Evolutionary conservation across 1,140 invertebrate species (phyloP).

Genomic region (Propsilocerus akamusi): DNA sequence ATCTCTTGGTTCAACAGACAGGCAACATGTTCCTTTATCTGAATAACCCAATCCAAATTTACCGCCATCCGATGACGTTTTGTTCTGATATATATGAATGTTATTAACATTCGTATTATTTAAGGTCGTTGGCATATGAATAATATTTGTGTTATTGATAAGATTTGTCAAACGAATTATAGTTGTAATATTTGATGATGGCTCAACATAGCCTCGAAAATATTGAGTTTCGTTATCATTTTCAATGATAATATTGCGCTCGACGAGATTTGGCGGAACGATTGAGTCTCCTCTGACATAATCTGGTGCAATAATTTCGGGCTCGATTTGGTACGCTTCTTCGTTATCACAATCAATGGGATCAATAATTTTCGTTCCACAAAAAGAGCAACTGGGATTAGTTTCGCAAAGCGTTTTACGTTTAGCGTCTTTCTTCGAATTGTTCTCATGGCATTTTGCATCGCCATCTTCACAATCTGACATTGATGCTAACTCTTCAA

Average conservation of each 20-base stretch:
- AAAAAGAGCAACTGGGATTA: no score
- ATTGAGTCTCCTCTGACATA: no score
- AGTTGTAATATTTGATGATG: conserved; percentile 14
- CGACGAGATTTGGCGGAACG: neutral
- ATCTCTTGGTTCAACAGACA: conserved; percentile 9
- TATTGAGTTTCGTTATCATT: neutral
- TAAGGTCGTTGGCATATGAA: conserved; percentile 12
- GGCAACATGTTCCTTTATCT: conserved; percentile 16
- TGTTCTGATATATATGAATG: conserved; percentile 14
- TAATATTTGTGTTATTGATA: conserved; percentile 14
- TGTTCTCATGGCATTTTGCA: no score
- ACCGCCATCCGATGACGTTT: conserved; percentile 16
- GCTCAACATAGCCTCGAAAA: neutral
- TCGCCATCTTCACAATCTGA: no score
- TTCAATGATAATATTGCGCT: neutral
- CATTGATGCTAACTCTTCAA: no score
- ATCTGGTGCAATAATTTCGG: no score
- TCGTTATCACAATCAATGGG: no score
- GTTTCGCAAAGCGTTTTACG: no score
- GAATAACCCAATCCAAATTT: conserved; percentile 16
- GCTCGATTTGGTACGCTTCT: no score
- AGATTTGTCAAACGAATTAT: conserved; percentile 17
- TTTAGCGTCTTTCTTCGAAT: no score
- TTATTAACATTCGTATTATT: conserved; percentile 12
- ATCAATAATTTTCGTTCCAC: no score